phyloP scores from a whole-genome alignment of 2,888 invertebrate genomes.

The Drosophila melanocephala region DNA sequence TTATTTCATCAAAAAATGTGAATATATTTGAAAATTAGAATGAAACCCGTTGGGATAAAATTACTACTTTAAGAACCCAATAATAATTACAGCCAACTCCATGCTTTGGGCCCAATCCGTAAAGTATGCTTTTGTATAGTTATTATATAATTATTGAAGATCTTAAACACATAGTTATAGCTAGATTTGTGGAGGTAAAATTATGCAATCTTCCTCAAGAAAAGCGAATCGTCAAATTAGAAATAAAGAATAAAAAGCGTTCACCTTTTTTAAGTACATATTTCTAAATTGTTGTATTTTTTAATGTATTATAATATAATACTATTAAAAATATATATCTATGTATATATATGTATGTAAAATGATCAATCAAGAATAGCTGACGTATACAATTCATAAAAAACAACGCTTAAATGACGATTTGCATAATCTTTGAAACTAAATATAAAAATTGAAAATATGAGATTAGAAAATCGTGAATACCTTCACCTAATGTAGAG shows the following conservation, averaged over 20 bases:
- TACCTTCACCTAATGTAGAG: neutral
- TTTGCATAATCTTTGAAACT: slow-evolving; percentile 14
- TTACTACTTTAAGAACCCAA: neutral
- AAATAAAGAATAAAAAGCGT: neutral
- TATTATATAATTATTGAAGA: neutral
- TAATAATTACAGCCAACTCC: neutral
- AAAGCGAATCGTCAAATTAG: neutral
- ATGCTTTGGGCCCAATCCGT: neutral
- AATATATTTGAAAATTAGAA: neutral
- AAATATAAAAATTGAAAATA: neutral
- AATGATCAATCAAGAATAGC: neutral
- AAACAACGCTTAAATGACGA: slow-evolving; percentile 1
- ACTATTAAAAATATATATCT: neutral
- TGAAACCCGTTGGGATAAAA: neutral
- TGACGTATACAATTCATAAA: neutral
- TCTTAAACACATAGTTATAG: neutral
- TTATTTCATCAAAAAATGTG: neutral
- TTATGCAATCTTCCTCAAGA: neutral
- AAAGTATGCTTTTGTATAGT: slow-evolving; percentile 15
- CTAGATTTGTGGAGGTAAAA: neutral
- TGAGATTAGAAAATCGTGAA: neutral
- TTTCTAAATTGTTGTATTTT: neutral
- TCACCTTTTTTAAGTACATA: neutral
- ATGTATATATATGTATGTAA: neutral
- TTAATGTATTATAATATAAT: neutral